Base-by-base conservation (phyloP, 2,888 invertebrate species). In the Cynaeus angustus region DNA sequence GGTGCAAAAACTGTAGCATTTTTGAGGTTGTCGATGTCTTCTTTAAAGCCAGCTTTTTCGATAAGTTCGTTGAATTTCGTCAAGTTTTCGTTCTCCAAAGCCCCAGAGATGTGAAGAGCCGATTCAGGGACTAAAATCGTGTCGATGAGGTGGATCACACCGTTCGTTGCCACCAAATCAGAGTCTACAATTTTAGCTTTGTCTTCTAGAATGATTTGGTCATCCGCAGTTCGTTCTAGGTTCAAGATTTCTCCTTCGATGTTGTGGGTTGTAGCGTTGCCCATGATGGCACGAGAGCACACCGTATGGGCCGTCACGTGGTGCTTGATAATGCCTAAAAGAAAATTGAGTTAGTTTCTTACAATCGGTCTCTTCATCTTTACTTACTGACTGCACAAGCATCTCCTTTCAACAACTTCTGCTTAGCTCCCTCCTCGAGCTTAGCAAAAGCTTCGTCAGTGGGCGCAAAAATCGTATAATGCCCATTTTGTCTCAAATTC, bases 71-170 rank as follows among this genome's bases (percentile, higher is more conserved):
- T 84, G 82, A 92, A 90, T 72, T 88, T 87, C 0, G 89, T 89
- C 30, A 91, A 86, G 78, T 91, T 91, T 72, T 89, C 87, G 65
- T 87, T 87, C 64, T 88, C 85, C 73, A 92, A 85, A 3, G 90
- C 85, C 12, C 81, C 83, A 16, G 80, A 82, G 65, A 85, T 79
- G 66, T 83, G 82, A 14, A 84, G 72, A 21, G 85, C 85, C 79
- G 89, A 88, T 71, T 91, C 88, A 0, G 92, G 91, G 59, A 91
- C 87, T 46, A 92, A 80, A 21, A 92, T 87, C 1, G 88, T 87
- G 77, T 92, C 91, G 72, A 93, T 88, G 26, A 91, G 85, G 81
- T 93, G 91, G 26, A 93, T 80, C 1, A 93, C 91, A n/a, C 93
- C 93, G 83, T 93, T 92, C 1, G 89, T 91, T 8, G 88, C 91